Evolutionary conservation across 2,797 vertebrate species (phyloP).

Genomic region (Echeneis naucrates): DNA sequence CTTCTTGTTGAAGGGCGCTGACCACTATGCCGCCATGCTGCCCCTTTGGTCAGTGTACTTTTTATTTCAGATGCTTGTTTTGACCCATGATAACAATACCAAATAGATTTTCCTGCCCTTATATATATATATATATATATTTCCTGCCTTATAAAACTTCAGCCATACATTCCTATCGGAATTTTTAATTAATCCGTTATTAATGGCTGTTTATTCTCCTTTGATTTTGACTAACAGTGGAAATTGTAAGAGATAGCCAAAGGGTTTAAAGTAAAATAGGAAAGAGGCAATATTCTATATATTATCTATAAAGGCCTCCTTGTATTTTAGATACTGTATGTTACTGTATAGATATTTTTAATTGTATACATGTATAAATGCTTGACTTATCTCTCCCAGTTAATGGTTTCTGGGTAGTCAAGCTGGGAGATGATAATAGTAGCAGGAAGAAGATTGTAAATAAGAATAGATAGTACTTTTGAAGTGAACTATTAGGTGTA

Average conservation of each 20-base stretch:
- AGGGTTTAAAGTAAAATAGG: conserved; percentile 61
- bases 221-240: conserved; percentile 50
- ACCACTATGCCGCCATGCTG: no score
- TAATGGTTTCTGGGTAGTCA: conserved; percentile 54
- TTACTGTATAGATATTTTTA: conserved; percentile 80
- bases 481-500: conserved; percentile 49
- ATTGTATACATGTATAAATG: conserved; percentile 81
- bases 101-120: conserved; percentile 72
- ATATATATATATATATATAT: conserved; percentile 55
- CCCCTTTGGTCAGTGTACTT: conserved; percentile 45
- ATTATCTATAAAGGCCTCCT: conserved; percentile 73
- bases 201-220: conserved; percentile 59
- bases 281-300: conserved; percentile 78
- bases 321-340: conserved; percentile 83
- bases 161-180: conserved; percentile 76
- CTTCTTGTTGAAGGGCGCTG: no score
- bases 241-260: conserved; percentile 62
- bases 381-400: conserved; percentile 55
- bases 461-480: conserved; percentile 69
- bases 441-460: conserved; percentile 76
- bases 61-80: conserved; percentile 43
- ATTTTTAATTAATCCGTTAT: conserved; percentile 55
- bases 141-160: conserved; percentile 80
- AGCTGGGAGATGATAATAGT: conserved; percentile 49
- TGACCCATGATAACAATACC: conserved; percentile 68